Percentiles rank a stretch among this genome's conserved stretches.
phyloP scores from a whole-genome alignment of 2,113 vertebrate species.

The Ovis canadensis region DNA sequence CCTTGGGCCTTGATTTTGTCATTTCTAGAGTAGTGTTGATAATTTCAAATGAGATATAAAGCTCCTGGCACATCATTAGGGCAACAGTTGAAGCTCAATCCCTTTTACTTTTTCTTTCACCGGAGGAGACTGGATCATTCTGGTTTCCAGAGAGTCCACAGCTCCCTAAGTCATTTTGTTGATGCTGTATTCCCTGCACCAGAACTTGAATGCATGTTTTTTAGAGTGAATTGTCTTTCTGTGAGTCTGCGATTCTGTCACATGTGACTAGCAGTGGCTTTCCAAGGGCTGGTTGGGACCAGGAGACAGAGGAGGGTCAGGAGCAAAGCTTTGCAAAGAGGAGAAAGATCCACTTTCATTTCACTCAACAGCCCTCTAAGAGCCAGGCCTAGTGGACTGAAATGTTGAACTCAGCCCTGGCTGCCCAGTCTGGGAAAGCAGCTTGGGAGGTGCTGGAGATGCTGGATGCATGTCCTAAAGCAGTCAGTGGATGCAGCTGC shows the following conservation, averaged over 20 bases:
- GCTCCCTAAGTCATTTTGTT: not conserved
- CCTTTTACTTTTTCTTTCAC: not conserved
- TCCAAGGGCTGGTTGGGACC: not conserved
- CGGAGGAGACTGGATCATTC: not conserved
- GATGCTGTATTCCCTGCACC: not conserved
- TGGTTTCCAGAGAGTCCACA: not conserved
- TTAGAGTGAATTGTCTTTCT: not conserved
- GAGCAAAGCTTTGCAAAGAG: not conserved
- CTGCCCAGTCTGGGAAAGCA: not conserved
- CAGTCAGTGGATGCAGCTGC: not conserved
- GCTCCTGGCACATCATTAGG: not conserved
- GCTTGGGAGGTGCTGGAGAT: not conserved
- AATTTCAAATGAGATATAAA: not conserved
- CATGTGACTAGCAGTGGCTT: not conserved
- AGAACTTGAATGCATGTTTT: not conserved
- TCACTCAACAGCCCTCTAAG: not conserved
- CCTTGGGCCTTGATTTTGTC: not conserved
- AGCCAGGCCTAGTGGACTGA: fast-evolving
- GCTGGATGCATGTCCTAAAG: not conserved
- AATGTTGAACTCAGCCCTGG: fast-evolving
- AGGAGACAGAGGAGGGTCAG: not conserved
- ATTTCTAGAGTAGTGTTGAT: not conserved
- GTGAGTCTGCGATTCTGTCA: not conserved
- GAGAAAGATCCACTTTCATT: not conserved
- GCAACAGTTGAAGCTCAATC: not conserved